Base-by-base conservation (phyloP, 2,797 vertebrate species). In the Tokudaia muenninki region DNA sequence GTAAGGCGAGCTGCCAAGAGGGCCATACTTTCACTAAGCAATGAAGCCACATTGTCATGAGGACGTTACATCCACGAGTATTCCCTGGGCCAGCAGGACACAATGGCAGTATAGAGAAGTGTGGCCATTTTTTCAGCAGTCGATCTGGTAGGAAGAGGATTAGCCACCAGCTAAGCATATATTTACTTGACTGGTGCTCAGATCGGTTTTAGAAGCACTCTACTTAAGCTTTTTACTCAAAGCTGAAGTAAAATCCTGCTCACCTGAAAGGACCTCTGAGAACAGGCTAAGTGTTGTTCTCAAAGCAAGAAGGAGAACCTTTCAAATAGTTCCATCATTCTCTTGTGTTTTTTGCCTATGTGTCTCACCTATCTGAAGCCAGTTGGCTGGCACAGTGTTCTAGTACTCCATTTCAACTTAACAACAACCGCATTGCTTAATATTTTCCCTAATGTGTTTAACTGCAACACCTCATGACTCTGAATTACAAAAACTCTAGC, bases 71-170 rank as follows among this genome's bases (percentile, higher is more conserved):
- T 21, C 29, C 11, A 72, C 19, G 26, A 87, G 6, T 4, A 57
- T 34, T 55, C 47, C 86, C 57, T 72, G 1, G 70, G 65, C 26
- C 44, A 13, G 24, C 44, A 74, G 84, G 75, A 91, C 52, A 52
- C 52, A 86, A 41, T 81, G 55, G 37, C 34, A 47, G 0, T n/a
- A n/a, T 10, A 61, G 44, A 92, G 37, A 79, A 44, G 44, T 59
- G 34, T 55, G 83, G 52, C 61, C 65, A 52, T 77, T 94, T 94
- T 94, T 95, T 61, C 70, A 94, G 90, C 9, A 59, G 75, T 41
- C 14, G 1, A 61, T 82, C 17, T 17, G 44, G 50, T 41, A 70
- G 24, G 81, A 77, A 84, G 65, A 94, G 70, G 67, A 94, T 94
- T 87, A 91, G n/a, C 55, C 80, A 41, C n/a, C 31, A 55, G 26